Conservation (phyloP, 2,797 vertebrate species). For the Lutjanus campechanus region DNA sequence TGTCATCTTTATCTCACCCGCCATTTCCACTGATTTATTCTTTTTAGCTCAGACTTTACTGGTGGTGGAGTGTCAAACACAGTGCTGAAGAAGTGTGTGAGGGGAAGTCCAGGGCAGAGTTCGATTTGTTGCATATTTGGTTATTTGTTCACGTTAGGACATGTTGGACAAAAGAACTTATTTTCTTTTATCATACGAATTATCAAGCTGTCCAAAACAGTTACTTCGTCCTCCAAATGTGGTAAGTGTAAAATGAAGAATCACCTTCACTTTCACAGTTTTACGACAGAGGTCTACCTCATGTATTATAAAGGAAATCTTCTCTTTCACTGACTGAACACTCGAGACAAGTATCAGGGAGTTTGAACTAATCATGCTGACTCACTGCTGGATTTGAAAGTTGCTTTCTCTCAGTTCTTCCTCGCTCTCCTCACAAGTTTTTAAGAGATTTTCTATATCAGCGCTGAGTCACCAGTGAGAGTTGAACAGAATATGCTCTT, state of each 20-base stretch:
- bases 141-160: too few species aligned
- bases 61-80: too few species aligned
- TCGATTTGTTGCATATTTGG: too few species aligned
- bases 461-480: slow-evolving; percentile 11
- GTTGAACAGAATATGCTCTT: neutral
- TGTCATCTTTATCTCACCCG: slow-evolving; percentile 9
- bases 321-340: neutral
- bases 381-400: neutral
- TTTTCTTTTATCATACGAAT: too few species aligned
- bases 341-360: neutral
- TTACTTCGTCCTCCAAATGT: neutral
- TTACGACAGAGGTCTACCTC: neutral
- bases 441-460: slow-evolving; percentile 9
- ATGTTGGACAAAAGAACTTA: too few species aligned
- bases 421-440: neutral
- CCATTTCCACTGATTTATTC: neutral
- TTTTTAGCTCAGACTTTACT: too few species aligned
- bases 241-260: neutral
- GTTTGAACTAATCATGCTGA: neutral
- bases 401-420: neutral
- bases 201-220: neutral
- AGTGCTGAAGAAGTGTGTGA: too few species aligned
- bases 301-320: neutral
- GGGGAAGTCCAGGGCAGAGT: too few species aligned
- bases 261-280: neutral